Conservation (phyloP, 1,140 invertebrate genomes). For the Brachionus calyciflorus region DNA sequence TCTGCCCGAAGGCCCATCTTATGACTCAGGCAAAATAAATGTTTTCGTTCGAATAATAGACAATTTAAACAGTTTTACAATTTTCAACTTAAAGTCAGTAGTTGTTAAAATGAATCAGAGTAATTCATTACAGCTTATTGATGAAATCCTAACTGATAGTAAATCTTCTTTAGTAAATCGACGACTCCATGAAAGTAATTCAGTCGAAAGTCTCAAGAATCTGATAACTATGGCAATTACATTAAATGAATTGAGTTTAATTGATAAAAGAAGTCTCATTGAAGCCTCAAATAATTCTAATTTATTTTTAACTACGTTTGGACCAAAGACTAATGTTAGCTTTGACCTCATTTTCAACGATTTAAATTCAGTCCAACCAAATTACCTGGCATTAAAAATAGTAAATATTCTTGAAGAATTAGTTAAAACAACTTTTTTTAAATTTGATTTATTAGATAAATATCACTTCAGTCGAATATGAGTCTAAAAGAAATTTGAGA, state of each 20-base stretch:
- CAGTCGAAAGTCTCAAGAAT: neutral
- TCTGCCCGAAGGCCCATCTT: constrained; percentile 2
- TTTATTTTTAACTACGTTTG: constrained; percentile 3
- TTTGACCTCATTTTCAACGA: neutral
- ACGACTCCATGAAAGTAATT: neutral
- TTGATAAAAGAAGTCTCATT: constrained; percentile 20
- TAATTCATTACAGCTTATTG: neutral
- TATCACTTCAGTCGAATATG: constrained; percentile 18
- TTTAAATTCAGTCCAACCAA: neutral
- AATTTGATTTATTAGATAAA: neutral
- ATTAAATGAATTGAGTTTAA: neutral
- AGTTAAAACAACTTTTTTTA: neutral
- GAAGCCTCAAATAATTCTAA: neutral
- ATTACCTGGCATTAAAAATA: neutral
- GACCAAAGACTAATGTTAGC: constrained; percentile 27
- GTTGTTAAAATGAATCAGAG: neutral
- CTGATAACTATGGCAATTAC: neutral
- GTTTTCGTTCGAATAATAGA: constrained; percentile 7
- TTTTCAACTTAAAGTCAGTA: neutral
- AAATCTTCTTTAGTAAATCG: neutral
- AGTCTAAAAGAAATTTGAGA: constrained; percentile 9
- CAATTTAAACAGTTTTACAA: neutral
- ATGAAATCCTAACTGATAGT: neutral
- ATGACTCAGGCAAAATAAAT: neutral
- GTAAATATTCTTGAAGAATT: neutral